Base-by-base conservation (phyloP, 2,113 vertebrate species). In the Prinia subflava region DNA sequence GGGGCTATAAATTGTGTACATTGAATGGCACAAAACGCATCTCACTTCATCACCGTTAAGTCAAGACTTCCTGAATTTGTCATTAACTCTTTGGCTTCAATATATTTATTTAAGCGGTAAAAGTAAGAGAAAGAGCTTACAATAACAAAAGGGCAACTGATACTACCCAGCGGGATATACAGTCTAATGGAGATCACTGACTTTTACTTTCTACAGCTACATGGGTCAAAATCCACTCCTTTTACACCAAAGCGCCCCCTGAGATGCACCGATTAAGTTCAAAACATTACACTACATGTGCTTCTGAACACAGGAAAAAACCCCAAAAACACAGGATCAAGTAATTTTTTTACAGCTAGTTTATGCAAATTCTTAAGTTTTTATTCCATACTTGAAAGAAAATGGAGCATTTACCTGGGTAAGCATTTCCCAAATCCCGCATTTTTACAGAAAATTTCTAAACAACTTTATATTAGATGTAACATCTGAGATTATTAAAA, bases 1-100 rank as follows among this genome's bases (percentile, higher is more conserved):
- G 56, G 96, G 92, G 92, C 70, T 97, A 98, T 98, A 98, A 98
- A 98, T 98, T 98, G 98, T 96, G 92, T 96, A 97, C 97, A 94
- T 91, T 50, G 60, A 97, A 96, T 87, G 84, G 86, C 93, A 96
- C 89, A 84, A 96, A 95, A 97, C 87, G 88, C 86, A 77, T 95
- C 96, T 98, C 94, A 96, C 89, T 96, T 95, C 96, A 97, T 95
- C 92, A 97, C 97, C 52, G 50, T 93, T 97, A 97, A 98, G 97
- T 87, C 97, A 97, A 97, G 91, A 96, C 94, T 97, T 98, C 92
- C 95, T 97, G 91, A 89, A 97, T 97, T 92, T 95, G 93, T 89
- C 95, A 63, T 96, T 97, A 98, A 97, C 97, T 97, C 86, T 95
- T 96, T 96, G 94, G 55, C 92, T 89, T 96, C 94, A 73, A 96